Base-by-base conservation (phyloP, 2,888 invertebrate genomes). In the Piscicola geometra region DNA sequence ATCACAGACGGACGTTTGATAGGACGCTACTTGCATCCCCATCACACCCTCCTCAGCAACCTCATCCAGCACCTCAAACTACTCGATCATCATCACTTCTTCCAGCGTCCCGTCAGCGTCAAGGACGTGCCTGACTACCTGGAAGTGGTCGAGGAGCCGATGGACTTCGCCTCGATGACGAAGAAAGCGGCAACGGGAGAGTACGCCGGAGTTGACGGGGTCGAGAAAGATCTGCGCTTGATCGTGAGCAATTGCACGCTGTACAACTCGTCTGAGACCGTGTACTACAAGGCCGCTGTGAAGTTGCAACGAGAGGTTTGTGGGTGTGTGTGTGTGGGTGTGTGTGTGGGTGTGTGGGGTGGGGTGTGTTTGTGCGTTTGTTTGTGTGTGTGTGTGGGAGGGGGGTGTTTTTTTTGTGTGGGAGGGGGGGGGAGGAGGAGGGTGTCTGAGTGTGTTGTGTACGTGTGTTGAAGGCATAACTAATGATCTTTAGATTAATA, bases 111-210 rank as follows among this genome's bases (percentile, higher is more conserved):
- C 0, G 96, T 97, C 0, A 93, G 95, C 83, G 88, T 90, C 28
- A 81, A 83, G 67, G 86, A 86, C 82, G 92, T 96, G 18, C 93
- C 93, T 21, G 96, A 96, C 86, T 97, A 97, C 86, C 89, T 90
- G 75, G 89, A 92, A 18, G 90, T 93, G 69, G 92, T 94, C 1
- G 89, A 90, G 72, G 88, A 90, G 76, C 94, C 94, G 0, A 94
- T 94, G 92, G 93, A 94, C 86, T 87, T 95, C 78, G 90, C 91
- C 47, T 93, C 92, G 0, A 98, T 99, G 93, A 89, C 90, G 78
- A 82, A 82, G 28, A 88, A 88, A 21, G 60, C 25, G 9, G 9
- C 60, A 5, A 56, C 3, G 60, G 25, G 25, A n/a, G 60, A 56
- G 25, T 56, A 56, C n/a, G 25, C n/a, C 3, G 60, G 25, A 3